These are phyloP conservation scores for Capromys pilorides DNA, from an alignment of 2,797 vertebrate species.

Conservation along the genomic window DNA sequence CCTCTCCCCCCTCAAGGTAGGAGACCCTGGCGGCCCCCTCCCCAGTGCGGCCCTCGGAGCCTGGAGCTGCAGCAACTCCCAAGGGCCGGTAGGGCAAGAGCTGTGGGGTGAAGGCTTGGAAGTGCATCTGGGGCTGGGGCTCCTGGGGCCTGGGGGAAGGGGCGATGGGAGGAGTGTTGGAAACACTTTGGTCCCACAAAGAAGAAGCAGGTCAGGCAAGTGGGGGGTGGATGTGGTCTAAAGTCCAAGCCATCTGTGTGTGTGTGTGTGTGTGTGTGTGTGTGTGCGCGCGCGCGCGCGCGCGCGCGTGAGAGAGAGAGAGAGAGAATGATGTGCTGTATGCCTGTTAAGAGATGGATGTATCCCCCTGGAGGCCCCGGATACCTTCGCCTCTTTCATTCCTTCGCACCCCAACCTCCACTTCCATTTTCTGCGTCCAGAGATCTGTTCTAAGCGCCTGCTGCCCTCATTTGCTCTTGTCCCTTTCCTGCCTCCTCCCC, in stretches of 20 bases:
- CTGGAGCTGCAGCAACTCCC: constrained; percentile 65
- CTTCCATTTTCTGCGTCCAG: constrained; percentile 37
- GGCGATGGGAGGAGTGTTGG: neutral
- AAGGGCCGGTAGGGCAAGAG: constrained; percentile 74
- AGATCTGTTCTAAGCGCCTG: constrained; percentile 65
- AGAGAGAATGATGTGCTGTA: too few relatives aligned
- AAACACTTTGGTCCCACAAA: constrained; percentile 21
- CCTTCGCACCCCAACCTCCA: neutral
- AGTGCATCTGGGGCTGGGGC: constrained; percentile 28
- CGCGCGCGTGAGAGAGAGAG: too few relatives aligned
- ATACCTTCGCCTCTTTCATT: neutral
- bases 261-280: neutral
- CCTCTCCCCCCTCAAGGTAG: constrained; percentile 95
- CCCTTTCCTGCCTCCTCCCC: neutral
- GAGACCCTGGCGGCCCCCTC: constrained; percentile 75
- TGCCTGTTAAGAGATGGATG: neutral
- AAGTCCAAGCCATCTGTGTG: neutral
- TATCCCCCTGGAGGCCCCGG: neutral
- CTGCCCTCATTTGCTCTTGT: constrained; percentile 68
- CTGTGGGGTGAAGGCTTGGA: neutral
- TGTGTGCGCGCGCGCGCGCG: neutral
- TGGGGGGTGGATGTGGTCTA: neutral
- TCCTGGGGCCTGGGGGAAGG: neutral
- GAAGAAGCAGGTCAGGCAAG: constrained; percentile 49
- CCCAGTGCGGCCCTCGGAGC: constrained; percentile 74